Conservation (phyloP, 2,888 invertebrate genomes). For the Leptopilina syphax region DNA sequence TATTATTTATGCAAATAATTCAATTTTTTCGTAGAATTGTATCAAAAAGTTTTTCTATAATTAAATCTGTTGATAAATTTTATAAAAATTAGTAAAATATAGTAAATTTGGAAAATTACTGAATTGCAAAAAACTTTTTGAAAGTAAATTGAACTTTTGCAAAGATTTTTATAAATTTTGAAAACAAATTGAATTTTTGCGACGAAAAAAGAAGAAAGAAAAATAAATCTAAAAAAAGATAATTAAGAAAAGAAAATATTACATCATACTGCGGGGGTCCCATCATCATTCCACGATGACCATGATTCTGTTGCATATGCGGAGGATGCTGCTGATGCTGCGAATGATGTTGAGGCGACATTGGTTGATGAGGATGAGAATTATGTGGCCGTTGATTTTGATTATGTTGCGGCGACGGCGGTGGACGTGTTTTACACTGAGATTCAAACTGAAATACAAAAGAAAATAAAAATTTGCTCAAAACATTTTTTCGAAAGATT, state of each 20-base stretch:
- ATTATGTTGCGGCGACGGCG: slow-evolving; percentile 84
- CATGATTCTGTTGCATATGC: slow-evolving; percentile 78
- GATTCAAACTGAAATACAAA: slow-evolving; percentile 84
- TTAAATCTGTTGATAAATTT: too few species aligned
- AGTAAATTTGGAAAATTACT: too few species aligned
- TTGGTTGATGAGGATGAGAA: slow-evolving; percentile 75
- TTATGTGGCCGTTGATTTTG: slow-evolving; percentile 81
- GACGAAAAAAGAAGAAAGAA: too few species aligned
- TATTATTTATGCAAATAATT: too few species aligned
- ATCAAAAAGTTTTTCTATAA: too few species aligned
- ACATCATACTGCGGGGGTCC: slow-evolving; percentile 75
- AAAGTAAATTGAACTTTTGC: too few species aligned
- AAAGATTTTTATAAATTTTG: too few species aligned
- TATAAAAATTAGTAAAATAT: too few species aligned
- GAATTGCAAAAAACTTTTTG: too few species aligned
- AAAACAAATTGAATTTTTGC: too few species aligned
- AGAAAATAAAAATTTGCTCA: neutral
- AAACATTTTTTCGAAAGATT: too few species aligned
- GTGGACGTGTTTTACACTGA: slow-evolving; percentile 92
- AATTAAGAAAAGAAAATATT: neutral
- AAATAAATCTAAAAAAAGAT: neutral
- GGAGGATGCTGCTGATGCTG: slow-evolving; percentile 79
- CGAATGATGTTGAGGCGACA: slow-evolving; percentile 76
- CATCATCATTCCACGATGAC: slow-evolving; percentile 81
- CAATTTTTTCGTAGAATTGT: too few species aligned